Base-by-base conservation (phyloP, 2,888 invertebrate genomes). In the Pollenia griseotomentosa region DNA sequence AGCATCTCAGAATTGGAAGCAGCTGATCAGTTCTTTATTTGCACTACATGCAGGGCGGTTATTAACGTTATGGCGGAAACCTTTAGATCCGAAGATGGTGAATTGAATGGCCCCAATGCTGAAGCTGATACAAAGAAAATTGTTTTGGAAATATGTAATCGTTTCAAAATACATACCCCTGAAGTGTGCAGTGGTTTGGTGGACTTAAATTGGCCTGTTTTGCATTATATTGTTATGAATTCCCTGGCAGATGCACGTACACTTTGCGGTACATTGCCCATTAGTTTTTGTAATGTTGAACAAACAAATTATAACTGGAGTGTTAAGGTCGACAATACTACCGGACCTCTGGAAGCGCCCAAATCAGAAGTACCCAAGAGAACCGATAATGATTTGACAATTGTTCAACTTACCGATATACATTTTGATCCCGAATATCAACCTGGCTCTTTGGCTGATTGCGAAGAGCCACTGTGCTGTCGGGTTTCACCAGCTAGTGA, bases 391-490 rank as follows among this genome's bases (percentile, higher is more conserved):
- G 92, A 92, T 66, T 79, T 90, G 1, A 88, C 80, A 0, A 89
- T 94, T 19, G 88, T 93, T 1, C 93, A 94, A 1, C 10, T 94
- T 1, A 92, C 92, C 12, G 94, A 98, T 91, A 95, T 97, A 57
- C 98, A 98, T 91, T 95, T 96, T 71, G 98, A 98, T 92, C 96
- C 96, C 0, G 91, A 95, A 1, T 98, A 98, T 91, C 94, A 94
- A 88, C 94, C 95, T 0, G 95, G 95, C 65, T 95, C 96, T 0
- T 95, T 95, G 79, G 96, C 96, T 0, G 94, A 95, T 0, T 98
- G 98, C 91, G 94, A 94, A 0, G 96, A 96, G 88, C 96, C 97
- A 3, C 94, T 96, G 6, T 98, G 98, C 91, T 98, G 98, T 91
- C 95, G 96, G 14, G 81, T 68, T 5, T 71, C 88, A 40, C 87